These are phyloP conservation scores for Callithrix jacchus DNA, from an alignment of 2,113 vertebrate species.

Conservation along the genomic window DNA sequence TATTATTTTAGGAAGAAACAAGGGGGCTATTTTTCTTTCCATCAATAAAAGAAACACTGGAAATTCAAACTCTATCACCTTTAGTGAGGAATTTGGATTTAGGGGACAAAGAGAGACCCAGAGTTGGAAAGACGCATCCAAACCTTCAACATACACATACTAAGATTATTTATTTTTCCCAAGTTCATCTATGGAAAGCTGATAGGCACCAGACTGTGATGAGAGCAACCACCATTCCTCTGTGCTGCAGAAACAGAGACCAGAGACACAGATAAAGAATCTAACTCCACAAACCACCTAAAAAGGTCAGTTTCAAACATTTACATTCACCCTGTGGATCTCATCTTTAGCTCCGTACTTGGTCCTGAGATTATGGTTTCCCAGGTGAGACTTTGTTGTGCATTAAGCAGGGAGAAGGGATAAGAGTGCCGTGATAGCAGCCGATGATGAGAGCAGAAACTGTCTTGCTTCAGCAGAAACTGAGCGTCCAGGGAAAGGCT, in stretches of 20 bases:
- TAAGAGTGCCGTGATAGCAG: not conserved
- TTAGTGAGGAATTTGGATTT: not conserved
- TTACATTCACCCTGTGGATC: not conserved
- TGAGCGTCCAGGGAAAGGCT: fast-evolving
- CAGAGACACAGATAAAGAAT: not conserved
- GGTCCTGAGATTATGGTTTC: too few species aligned
- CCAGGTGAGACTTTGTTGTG: not conserved
- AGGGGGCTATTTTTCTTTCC: not conserved
- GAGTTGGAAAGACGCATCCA: not conserved
- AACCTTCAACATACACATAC: not conserved
- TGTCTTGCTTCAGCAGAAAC: not conserved
- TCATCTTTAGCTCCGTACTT: not conserved
- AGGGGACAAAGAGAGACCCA: not conserved
- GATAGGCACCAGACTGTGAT: not conserved
- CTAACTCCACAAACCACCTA: not conserved
- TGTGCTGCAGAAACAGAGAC: not conserved
- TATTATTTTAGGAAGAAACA: conserved; percentile 18
- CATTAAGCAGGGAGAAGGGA: not conserved
- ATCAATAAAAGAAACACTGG: not conserved
- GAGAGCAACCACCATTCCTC: not conserved
- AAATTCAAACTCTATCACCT: not conserved
- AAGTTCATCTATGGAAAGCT: not conserved
- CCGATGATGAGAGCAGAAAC: fast-evolving
- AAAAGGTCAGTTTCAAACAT: not conserved
- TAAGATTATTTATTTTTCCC: not conserved